phyloP scores from a whole-genome alignment of 2,888 invertebrate species.

The Aleiodes alternator region DNA sequence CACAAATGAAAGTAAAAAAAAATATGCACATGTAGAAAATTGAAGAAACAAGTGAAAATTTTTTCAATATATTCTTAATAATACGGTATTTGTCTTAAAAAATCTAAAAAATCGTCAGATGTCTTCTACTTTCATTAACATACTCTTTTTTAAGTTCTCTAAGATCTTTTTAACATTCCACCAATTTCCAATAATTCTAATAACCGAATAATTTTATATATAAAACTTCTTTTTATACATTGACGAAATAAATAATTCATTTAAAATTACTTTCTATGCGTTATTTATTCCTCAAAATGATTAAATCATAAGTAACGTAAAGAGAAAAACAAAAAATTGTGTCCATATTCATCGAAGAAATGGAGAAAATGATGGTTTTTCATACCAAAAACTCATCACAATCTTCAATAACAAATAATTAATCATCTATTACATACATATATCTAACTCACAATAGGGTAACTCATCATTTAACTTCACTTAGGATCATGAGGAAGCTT shows the following conservation, averaged over 20 bases:
- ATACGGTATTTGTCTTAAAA: too few relatives aligned
- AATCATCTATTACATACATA: conserved; percentile 6
- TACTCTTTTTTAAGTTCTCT: background rate
- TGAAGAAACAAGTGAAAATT: too few relatives aligned
- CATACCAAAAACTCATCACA: conserved; percentile 20
- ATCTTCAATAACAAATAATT: conserved; percentile 15
- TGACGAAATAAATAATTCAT: too few relatives aligned
- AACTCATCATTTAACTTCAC: conserved; percentile 75
- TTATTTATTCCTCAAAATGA: too few relatives aligned
- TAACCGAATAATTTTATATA: conserved; percentile 35
- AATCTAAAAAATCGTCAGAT: too few relatives aligned
- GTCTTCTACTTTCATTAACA: too few relatives aligned
- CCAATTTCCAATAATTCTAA: background rate
- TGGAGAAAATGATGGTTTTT: background rate
- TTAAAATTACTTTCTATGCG: background rate
- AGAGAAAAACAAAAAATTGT: background rate
- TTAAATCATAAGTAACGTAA: background rate
- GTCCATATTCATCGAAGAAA: background rate
- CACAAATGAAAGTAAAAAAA: too few relatives aligned
- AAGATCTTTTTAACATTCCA: conserved; percentile 48
- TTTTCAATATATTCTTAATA: too few relatives aligned
- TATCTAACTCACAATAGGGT: conserved; percentile 11
- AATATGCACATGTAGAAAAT: too few relatives aligned
- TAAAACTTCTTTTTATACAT: conserved; percentile 44
- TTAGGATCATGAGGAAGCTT: conserved; percentile 89